Evolutionary conservation across 2,113 vertebrate species (phyloP).

Genomic region (Phylloscopus trochiloides): DNA sequence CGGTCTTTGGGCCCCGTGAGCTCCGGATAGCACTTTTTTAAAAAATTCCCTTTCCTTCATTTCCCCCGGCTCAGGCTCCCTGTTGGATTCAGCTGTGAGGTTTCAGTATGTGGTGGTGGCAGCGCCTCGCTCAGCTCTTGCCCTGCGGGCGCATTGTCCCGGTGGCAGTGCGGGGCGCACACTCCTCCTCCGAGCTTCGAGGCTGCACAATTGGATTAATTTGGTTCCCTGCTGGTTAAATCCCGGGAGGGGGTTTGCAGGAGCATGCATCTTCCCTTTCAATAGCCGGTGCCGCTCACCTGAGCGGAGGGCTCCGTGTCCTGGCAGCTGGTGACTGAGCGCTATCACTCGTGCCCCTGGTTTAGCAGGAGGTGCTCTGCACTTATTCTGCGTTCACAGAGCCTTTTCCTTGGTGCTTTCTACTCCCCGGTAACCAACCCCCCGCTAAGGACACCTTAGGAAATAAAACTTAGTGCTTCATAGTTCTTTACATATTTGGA

Average conservation of each 20-base stretch:
- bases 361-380: neutral
- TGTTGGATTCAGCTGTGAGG: neutral
- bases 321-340: accelerated
- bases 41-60: accelerated
- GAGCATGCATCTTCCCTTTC: accelerated
- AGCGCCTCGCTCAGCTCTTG: neutral
- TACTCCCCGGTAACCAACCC: neutral
- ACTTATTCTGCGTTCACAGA: neutral
- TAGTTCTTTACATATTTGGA: neutral
- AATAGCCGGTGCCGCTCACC: accelerated
- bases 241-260: no score
- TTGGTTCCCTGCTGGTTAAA: neutral
- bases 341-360: neutral
- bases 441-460: accelerated
- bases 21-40: accelerated
- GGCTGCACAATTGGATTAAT: accelerated
- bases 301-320: accelerated
- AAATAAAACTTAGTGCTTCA: neutral
- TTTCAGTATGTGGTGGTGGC: neutral
- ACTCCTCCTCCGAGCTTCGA: accelerated
- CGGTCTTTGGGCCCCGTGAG: accelerated
- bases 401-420: neutral
- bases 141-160: accelerated
- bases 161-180: accelerated
- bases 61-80: accelerated